Percentiles rank a stretch among this genome's conserved stretches.
Evolutionary conservation across 1,140 invertebrate species (phyloP).

Genomic region (Stenopsyche tienmushanensis): DNA sequence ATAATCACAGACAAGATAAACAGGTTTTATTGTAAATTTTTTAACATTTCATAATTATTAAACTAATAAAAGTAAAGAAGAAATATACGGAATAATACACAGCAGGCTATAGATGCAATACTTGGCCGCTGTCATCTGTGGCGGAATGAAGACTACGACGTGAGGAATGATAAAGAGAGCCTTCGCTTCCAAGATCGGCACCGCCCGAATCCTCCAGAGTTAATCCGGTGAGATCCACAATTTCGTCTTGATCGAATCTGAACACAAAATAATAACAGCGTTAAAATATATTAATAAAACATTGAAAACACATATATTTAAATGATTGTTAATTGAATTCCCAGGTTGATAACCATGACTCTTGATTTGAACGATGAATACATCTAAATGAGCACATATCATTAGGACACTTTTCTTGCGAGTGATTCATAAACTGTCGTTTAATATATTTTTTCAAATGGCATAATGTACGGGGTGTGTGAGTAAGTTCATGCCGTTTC

Average conservation of each 20-base stretch:
- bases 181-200: constrained; percentile 29
- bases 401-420: too few relatives aligned
- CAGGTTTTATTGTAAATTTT: constrained; percentile 1
- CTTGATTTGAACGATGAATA: too few relatives aligned
- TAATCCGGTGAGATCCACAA: constrained; percentile 54
- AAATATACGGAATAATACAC: not conserved
- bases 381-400: too few relatives aligned
- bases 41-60: too few relatives aligned
- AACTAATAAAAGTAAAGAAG: not conserved
- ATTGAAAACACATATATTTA: too few relatives aligned
- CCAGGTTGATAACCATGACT: too few relatives aligned
- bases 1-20: constrained; percentile 21
- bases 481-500: too few relatives aligned
- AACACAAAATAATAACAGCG: constrained; percentile 7
- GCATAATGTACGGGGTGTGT: too few relatives aligned
- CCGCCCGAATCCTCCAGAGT: constrained; percentile 49
- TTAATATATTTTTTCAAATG: too few relatives aligned
- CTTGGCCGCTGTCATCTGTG: constrained; percentile 52
- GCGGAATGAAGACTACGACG: constrained; percentile 39
- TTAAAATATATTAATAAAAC: not conserved
- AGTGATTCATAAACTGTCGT: too few relatives aligned
- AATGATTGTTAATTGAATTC: too few relatives aligned
- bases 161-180: constrained; percentile 28
- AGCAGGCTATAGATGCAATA: constrained; percentile 48
- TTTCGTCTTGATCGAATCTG: constrained; percentile 53